phyloP scores from a whole-genome alignment of 2,888 invertebrate species.

The Dryococelus australis region DNA sequence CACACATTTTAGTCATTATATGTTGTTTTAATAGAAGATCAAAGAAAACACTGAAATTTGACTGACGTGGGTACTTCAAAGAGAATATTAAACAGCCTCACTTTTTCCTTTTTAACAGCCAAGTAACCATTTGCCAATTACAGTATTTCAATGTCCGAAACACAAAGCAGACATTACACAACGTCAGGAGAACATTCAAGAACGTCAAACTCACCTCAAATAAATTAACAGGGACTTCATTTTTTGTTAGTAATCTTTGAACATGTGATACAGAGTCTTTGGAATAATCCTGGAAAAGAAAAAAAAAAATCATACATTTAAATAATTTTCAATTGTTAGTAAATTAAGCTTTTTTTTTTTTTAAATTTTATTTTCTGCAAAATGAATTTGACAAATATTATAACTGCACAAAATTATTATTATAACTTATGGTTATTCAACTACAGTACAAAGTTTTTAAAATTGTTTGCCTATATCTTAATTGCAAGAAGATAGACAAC shows the following conservation, averaged over 20 bases:
- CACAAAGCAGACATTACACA: conserved; percentile 22
- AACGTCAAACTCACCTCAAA: conserved; percentile 81
- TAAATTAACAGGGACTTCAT: conserved; percentile 95
- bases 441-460: no score
- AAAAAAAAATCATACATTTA: conserved; percentile 3
- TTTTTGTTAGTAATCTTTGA: conserved; percentile 96
- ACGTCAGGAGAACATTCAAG: background rate
- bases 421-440: background rate
- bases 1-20: no score
- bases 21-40: no score
- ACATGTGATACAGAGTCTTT: conserved; percentile 97
- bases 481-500: no score
- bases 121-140: no score
- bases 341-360: background rate
- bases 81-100: no score
- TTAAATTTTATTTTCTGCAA: background rate
- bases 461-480: no score
- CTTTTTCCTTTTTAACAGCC: no score
- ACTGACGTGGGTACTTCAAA: no score
- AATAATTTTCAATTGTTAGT: background rate
- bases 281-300: conserved; percentile 88
- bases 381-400: background rate
- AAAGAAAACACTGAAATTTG: no score
- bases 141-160: background rate
- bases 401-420: background rate